Evolutionary conservation across 2,888 invertebrate species (phyloP).

Genomic region (Drosophila falleni): DNA sequence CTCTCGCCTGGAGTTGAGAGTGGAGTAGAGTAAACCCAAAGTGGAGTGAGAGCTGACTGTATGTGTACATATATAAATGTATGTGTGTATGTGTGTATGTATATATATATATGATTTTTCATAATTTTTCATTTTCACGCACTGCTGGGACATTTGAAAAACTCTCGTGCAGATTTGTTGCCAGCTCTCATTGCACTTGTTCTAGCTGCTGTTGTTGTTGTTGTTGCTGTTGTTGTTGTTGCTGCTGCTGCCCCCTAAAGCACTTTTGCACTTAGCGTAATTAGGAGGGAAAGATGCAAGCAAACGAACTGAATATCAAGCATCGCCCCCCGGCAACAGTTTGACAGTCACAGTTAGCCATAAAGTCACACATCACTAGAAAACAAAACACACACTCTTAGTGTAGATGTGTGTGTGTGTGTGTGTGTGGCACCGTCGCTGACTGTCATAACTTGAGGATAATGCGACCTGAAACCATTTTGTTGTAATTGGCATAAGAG

Average conservation of each 20-base stretch:
- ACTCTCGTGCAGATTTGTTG: conserved; percentile 57
- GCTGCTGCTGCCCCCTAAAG: conserved; percentile 30
- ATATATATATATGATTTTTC: conserved; percentile 55
- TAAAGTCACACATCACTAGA: conserved; percentile 13
- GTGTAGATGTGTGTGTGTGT: conserved; percentile 8
- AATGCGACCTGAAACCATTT: conserved; percentile 82
- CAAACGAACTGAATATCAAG: conserved; percentile 46
- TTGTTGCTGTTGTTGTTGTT: conserved; percentile 14
- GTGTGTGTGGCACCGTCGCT: conserved; percentile 31
- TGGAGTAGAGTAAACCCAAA: conserved; percentile 28
- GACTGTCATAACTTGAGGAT: conserved; percentile 82
- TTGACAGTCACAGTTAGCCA: conserved; percentile 44
- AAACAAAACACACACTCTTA: neutral
- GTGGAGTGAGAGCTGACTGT: conserved; percentile 22
- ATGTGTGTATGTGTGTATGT: conserved; percentile 15
- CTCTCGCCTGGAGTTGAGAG: conserved; percentile 57
- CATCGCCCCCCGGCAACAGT: conserved; percentile 36
- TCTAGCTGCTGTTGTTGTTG: conserved; percentile 9
- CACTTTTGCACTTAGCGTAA: conserved; percentile 72
- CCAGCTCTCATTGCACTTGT: conserved; percentile 45
- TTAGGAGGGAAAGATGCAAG: conserved; percentile 56
- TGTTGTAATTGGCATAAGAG: conserved; percentile 79
- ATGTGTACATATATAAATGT: conserved; percentile 8
- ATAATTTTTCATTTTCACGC: conserved; percentile 80
- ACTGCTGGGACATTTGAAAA: conserved; percentile 79